Base-by-base conservation (phyloP, 2,113 vertebrate species). In the Axis porcinus region DNA sequence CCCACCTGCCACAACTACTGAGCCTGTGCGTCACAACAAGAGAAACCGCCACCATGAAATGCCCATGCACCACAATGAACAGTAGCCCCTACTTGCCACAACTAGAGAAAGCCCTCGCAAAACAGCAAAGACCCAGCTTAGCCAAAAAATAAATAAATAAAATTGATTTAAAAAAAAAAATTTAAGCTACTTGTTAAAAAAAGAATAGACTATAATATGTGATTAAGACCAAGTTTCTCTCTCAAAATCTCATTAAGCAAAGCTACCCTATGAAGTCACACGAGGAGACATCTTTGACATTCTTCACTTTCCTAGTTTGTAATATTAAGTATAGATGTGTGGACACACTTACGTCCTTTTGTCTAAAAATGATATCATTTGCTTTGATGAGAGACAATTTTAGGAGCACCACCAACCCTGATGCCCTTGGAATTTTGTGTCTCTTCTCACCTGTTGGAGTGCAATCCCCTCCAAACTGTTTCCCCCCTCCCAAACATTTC, bases 11-110 rank as follows among this genome's bases (percentile, higher is more conserved):
- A 43, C 40, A 76, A 2, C 23, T 76, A 3, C 70, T 7, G 40
- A 76, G 70, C 23, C 3, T 7, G 3, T 15, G 6, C 40, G 2
- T 1, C 40, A 7, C 36, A 76, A 14, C 40, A 43, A 27, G 40
- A 27, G 40, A 25, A 27, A 23, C 40, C 40, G 4, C 40, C 6
- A 0, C 36, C 5, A 4, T 0, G 3, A 76, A 27, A 27, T 0
- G 40, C 23, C 40, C 40, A 0, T 0, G 23, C 40, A 14, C 23
- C 40, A 2, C 40, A 76, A 15, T 12, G 1, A 27, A 25, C 19
- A 43, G 70, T 27, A 27, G 40, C 40, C 23, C 40, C 23, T 27
- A 43, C 36, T 27, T 15, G 70, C 70, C 0, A 0, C 70, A 76
- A 25, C 40, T 14, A 76, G 40, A 76, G 12, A 76, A 43, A 43